phyloP scores from a whole-genome alignment of 2,797 vertebrate genomes.

The Tamandua tetradactyla region DNA sequence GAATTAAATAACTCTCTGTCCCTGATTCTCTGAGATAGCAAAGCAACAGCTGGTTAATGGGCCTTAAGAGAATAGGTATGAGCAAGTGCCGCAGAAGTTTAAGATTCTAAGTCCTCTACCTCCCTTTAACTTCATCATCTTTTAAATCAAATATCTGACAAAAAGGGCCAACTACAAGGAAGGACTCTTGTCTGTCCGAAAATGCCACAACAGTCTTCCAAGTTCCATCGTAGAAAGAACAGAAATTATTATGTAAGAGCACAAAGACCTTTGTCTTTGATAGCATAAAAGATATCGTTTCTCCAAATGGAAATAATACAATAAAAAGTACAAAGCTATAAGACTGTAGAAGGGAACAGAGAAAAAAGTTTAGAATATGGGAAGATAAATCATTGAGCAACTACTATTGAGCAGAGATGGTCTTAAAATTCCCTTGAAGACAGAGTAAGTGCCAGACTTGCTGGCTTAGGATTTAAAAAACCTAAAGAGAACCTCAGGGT shows the following conservation, averaged over 20 bases:
- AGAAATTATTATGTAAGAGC: neutral
- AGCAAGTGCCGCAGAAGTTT: neutral
- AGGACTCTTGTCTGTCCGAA: neutral
- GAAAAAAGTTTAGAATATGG: neutral
- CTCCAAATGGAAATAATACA: slow-evolving; percentile 13
- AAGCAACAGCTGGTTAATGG: neutral
- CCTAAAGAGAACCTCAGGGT: neutral
- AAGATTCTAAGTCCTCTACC: neutral
- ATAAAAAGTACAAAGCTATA: neutral
- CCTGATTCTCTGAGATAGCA: slow-evolving; percentile 3
- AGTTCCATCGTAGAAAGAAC: slow-evolving; percentile 9
- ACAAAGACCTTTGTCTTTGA: neutral
- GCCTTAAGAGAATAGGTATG: neutral
- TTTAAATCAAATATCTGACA: slow-evolving; percentile 21
- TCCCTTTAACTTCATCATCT: neutral
- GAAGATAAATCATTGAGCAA: slow-evolving; percentile 12
- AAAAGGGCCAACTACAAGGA: neutral
- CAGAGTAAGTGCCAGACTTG: neutral
- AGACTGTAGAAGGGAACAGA: neutral
- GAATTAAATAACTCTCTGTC: slow-evolving; percentile 21
- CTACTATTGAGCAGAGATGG: neutral
- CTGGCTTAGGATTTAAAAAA: neutral
- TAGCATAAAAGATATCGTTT: neutral
- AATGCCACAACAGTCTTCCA: slow-evolving; percentile 1
- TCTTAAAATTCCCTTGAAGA: neutral